phyloP scores from a whole-genome alignment of 2,888 invertebrate genomes.

The Eristalis tenax region DNA sequence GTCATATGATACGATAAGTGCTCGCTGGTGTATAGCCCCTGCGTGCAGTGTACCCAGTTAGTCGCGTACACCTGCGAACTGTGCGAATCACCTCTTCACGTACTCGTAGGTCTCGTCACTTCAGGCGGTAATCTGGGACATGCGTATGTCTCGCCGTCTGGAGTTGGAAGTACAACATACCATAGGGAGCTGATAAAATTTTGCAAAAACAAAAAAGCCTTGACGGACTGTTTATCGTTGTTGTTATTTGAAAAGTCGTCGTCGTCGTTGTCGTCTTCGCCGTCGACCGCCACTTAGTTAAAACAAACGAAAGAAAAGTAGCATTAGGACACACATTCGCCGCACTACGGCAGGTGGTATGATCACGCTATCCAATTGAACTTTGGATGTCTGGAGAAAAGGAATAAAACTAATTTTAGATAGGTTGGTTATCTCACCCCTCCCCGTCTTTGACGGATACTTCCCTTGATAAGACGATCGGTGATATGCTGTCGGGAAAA shows the following conservation, averaged over 20 bases:
- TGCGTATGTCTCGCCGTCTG: slow-evolving; percentile 39
- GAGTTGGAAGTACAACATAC: slow-evolving; percentile 24
- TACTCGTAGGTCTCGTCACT: slow-evolving; percentile 27
- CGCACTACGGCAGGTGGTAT: slow-evolving; percentile 13
- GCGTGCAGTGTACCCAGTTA: slow-evolving; percentile 6
- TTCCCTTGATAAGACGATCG: slow-evolving; percentile 3
- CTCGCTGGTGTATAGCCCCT: neutral
- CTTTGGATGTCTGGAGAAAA: slow-evolving; percentile 67
- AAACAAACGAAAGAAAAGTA: neutral
- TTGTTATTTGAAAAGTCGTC: slow-evolving; percentile 8
- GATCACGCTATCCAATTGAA: slow-evolving; percentile 59
- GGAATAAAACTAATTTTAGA: slow-evolving; percentile 28
- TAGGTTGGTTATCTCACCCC: slow-evolving; percentile 41
- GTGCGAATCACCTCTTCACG: slow-evolving; percentile 13
- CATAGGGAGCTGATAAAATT: slow-evolving; percentile 25
- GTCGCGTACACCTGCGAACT: slow-evolving; percentile 42
- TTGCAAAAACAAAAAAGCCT: neutral
- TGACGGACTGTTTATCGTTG: slow-evolving; percentile 12
- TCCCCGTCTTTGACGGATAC: slow-evolving; percentile 14
- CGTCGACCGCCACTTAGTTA: no score
- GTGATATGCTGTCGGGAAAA: neutral
- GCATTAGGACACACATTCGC: slow-evolving; percentile 25
- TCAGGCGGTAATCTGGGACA: slow-evolving; percentile 24
- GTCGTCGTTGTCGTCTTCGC: neutral
- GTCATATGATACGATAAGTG: slow-evolving; percentile 40